Evolutionary conservation across 2,113 vertebrate species (phyloP).

Genomic region (Oncorhynchus keta): DNA sequence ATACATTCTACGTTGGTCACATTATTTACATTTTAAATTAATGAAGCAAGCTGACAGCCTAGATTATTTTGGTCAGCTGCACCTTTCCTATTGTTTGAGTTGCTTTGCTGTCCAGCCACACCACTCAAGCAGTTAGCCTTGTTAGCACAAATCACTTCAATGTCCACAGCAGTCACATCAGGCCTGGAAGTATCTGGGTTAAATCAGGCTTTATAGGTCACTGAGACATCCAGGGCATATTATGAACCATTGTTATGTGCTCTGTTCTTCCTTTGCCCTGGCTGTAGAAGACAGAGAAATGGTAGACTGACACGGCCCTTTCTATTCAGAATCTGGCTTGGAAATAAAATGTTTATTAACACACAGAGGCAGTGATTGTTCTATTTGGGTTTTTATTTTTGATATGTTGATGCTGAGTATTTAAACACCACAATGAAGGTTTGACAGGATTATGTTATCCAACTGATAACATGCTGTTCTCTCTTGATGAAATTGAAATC

Average conservation of each 20-base stretch:
- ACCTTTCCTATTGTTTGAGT: background rate
- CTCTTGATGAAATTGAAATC: too few species aligned
- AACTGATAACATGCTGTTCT: too few species aligned
- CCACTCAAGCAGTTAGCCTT: background rate
- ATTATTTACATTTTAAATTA: background rate
- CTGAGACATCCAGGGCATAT: background rate
- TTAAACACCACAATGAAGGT: too few species aligned
- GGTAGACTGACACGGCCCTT: background rate
- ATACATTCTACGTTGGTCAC: too few species aligned
- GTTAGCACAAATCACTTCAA: constrained; percentile 5
- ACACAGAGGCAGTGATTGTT: too few species aligned
- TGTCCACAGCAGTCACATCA: constrained; percentile 21
- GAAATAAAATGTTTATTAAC: background rate
- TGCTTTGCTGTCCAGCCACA: background rate
- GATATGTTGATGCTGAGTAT: too few species aligned
- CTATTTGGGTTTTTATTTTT: too few species aligned
- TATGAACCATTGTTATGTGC: background rate
- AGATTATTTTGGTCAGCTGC: background rate
- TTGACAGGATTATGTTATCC: too few species aligned
- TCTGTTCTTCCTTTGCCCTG: constrained; percentile 5
- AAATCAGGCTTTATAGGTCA: constrained; percentile 40
- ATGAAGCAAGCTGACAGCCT: background rate
- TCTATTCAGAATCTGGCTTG: background rate
- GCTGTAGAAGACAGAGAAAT: background rate
- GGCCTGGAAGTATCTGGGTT: constrained; percentile 30